Base-by-base conservation (phyloP, 2,797 vertebrate species). In the Crocidura indochinensis region DNA sequence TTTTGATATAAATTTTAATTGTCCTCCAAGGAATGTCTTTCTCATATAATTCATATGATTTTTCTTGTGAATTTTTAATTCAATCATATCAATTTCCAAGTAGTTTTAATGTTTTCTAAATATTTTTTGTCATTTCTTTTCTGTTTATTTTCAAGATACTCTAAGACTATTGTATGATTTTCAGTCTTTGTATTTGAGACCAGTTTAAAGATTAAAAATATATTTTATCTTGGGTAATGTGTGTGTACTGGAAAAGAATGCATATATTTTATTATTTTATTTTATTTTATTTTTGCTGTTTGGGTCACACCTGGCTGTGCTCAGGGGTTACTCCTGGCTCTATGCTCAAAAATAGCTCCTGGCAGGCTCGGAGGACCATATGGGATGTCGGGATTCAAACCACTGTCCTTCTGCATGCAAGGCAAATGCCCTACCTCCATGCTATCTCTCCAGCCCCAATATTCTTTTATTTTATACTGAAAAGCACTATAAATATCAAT, bases 41-140 rank as follows among this genome's bases (percentile, higher is more conserved):
- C 5, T 20, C 56, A 20, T 20, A 60, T 60, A 20, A 6, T 20
- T 60, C 56, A 60, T 20, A 60, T 22, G 56, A 60, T 62, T 89
- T 82, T 75, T 56, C 49, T 89, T 86, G 10, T 81, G 3, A 64
- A 10, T 74, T 65, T 2, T 68, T 79, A 3, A 27, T 6, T 26
- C 75, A 24, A 85, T 88, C 8, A 38, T 84, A 5, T 22, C 93
- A 26, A 27, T 60, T 87, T 24, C 8, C 46, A 74, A 84, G 71
- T 38, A 78, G 19, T 14, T 88, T 38, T 10, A 20, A 0, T n/a
- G 26, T 38, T 71, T 65, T 67, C 47, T 14, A 82, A 19, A 64
- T 67, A 51, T 0, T 38, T 77, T 83, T 60, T 65, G 5, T 85
- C 71, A 56, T 14, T 93, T 29, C 85, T 71, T 71, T 90, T 3